Evolutionary conservation across 2,797 vertebrate species (phyloP), one percentile per base, ranked within the genome.

Genomic region (Falco columbarius): DNA sequence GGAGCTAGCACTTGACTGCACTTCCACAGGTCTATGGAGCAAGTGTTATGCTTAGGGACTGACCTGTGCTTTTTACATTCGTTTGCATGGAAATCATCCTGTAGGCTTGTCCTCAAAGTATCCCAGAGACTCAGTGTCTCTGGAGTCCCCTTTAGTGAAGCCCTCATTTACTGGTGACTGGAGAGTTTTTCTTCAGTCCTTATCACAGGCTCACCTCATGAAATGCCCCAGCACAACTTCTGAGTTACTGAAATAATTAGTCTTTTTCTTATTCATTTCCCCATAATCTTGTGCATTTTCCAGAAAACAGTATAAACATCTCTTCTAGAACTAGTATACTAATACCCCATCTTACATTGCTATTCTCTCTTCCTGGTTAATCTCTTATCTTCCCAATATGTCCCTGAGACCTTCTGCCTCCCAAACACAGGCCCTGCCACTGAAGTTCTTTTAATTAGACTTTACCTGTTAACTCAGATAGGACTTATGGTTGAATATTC

Each of bases 71-170:
- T 80, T 52, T 27, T 67, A n/a, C 16, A 8, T 36, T 32, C 42
- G 26, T 70, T 61, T 49, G 24, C 13, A n/a, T 4, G 6, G 82
- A 80, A 75, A 61, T 73, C 5, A 40, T n/a, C 24, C 36, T 76
- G 44, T 7, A 70, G 58, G 23, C 38, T 59, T 77, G 12, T 46
- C 59, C 29, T 71, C 10, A 40, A 27, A 46, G 10, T 46, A 66
- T 51, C 0, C 2, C 34, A 67, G 42, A 38, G 51, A n/a, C 5
- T 82, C 29, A 4, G 0, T 38, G 10, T 54, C 27, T n/a, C 34
- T 34, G 21, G 24, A 63, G 22, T 56, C 21, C 17, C 13, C 18
- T 55, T 40, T 52, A 77, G 30, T 17, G n/a, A 42, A 73, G 10
- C 1, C 18, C 4, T 51, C 2, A 6, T 29, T 73, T 58, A 58